phyloP scores from a whole-genome alignment of 2,888 invertebrate species.

The Watsonalla cultraria region DNA sequence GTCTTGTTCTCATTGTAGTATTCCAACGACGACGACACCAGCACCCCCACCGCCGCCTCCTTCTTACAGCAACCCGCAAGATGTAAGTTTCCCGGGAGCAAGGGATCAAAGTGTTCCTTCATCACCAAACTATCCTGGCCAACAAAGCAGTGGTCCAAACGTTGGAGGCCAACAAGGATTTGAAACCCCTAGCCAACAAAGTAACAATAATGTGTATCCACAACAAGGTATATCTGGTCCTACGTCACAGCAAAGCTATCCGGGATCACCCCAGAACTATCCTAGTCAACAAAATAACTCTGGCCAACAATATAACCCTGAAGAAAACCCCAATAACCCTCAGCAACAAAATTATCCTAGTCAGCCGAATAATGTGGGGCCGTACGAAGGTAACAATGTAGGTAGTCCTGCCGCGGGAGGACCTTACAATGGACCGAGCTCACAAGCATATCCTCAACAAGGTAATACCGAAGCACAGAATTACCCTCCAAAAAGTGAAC shows the following conservation, averaged over 20 bases:
- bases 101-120: constrained; percentile 4
- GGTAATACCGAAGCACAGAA: background rate
- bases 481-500: constrained; percentile 1
- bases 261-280: background rate
- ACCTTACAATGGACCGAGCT: background rate
- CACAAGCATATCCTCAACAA: constrained; percentile 15
- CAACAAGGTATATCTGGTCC: background rate
- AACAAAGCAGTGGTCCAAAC: constrained; percentile 4
- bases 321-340: background rate
- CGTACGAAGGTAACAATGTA: background rate
- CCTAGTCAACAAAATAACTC: background rate
- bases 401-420: background rate
- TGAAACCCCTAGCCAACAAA: constrained; percentile 2
- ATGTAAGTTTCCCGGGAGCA: background rate
- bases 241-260: background rate
- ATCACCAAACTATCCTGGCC: constrained; percentile 10
- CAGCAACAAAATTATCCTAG: constrained; percentile 4
- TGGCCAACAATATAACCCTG: background rate
- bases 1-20: constrained; percentile 80
- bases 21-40: constrained; percentile 71
- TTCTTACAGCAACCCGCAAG: background rate
- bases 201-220: constrained; percentile 6
- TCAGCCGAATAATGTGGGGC: constrained; percentile 10
- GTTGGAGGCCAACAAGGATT: background rate
- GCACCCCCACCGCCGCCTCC: constrained; percentile 30